Evolutionary conservation across 2,797 vertebrate genomes (phyloP), one percentile per base, ranked within the genome.

Genomic region (Distichodus sexfasciatus): DNA sequence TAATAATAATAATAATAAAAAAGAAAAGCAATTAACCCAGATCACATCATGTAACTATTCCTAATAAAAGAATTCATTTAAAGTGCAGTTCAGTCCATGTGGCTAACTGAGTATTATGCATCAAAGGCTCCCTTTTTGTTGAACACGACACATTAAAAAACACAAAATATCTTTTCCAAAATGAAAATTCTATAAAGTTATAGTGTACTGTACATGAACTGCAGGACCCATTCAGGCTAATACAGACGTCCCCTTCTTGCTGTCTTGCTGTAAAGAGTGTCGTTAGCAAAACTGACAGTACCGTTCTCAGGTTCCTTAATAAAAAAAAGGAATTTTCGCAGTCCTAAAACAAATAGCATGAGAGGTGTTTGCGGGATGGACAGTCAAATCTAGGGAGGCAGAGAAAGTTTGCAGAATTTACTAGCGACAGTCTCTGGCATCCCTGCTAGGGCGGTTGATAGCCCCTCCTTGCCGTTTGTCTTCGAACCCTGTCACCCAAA

Each of bases 151-250:
- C 76, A 81, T 85, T 71, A 76, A 76, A 75, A 84, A 82, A 86
- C 69, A 86, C 65, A 80, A 85, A 79, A 77, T 51, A 78, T 84
- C 48, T 59, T 26, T 61, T 72, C 50, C 28, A 76, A 75, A 71
- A 65, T 23, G 66, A 69, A 80, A 76, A 82, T 66, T 71, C 71
- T 65, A 77, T 76, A 75, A 81, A 80, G 59, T 82, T 68, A 79
- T 86, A 78, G 66, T 57, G 76, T 86, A 83, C 72, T 83, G 79
- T 88, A 89, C 81, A 85, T 81, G 82, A 81, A 72, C 82, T 87
- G 88, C 87, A 87, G 85, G 87, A 50, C 84, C 83, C 85, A 87
- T 53, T 55, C 31, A 55, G 82, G 80, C 84, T 84, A 77, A 79
- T 31, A 74, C 81, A 82, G 8, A n/a, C n/a, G 60, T 84, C 76